Conservation (phyloP, 2,888 invertebrate genomes). For the Bombylius major region DNA sequence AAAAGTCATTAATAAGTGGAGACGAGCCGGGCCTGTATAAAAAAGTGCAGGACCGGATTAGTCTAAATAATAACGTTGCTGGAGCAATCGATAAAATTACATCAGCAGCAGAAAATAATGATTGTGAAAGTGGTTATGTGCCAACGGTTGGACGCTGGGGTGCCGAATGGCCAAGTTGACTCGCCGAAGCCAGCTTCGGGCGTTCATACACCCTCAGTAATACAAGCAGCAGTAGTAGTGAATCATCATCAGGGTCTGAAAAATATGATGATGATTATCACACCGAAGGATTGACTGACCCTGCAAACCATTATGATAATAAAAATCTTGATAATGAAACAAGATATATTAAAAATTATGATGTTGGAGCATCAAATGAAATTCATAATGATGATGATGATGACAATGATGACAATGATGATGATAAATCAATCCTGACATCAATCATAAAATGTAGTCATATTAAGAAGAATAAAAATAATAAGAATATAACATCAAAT, state of each 20-base stretch:
- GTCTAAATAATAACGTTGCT: conserved; percentile 36
- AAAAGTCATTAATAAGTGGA: conserved; percentile 49
- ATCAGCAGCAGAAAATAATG: conserved; percentile 32
- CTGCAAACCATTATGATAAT: conserved; percentile 18
- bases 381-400: conserved; percentile 10
- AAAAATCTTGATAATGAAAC: background rate
- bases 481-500: conserved; percentile 29
- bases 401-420: conserved; percentile 12
- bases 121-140: conserved; percentile 47
- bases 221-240: conserved; percentile 13
- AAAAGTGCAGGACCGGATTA: conserved; percentile 43
- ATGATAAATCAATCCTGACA: conserved; percentile 6
- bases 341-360: background rate
- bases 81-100: conserved; percentile 22
- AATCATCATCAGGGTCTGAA: conserved; percentile 15
- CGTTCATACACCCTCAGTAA: conserved; percentile 28
- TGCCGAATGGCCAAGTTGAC: conserved; percentile 96
- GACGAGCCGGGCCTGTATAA: conserved; percentile 50
- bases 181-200: conserved; percentile 53
- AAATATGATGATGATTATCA: conserved; percentile 1
- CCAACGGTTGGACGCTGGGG: conserved; percentile 85
- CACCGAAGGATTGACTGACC: conserved; percentile 19
- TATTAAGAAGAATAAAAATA: background rate
- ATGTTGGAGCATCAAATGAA: conserved; percentile 10
- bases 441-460: background rate